Evolutionary conservation across 2,113 vertebrate genomes (phyloP), one percentile per base, ranked within the genome.

Genomic region (Tamias sibiricus): DNA sequence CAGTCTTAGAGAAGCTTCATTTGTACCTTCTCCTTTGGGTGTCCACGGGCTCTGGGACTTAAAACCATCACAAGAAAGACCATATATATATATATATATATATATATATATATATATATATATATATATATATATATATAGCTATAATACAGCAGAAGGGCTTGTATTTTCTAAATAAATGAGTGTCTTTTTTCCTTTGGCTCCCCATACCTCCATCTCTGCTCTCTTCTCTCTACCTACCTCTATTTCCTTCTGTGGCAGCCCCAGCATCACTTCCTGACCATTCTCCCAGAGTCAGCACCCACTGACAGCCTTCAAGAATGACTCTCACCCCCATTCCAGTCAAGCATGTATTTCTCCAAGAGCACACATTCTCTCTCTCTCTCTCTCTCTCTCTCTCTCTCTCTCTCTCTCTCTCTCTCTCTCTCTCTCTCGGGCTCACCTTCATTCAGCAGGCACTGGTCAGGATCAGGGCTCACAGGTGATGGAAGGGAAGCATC

Each of bases 191-290:
- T 54, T 72, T 28, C 54, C 9, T 24, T 83, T 64, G 37, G 40
- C 26, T 72, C 47, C 11, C 47, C 47, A 10, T 79, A 10, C 59
- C 11, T 37, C 9, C 64, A 20, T 66, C 52, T 57, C 4, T 35
- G 17, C 87, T 77, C 6, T 87, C 9, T 7, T 7, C 37, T 59
- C 35, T 64, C 35, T 1, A 20, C 4, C 35, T 1, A 20, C 4
- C 6, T 42, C 6, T 32, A 19, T 17, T 9, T 0, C 2, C 6
- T 32, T 9, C 54, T 22, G 2, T 2, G 9, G 49, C 13, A 54
- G n/a, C 24, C 28, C 12, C 11, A 4, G 13, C 1, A 74, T 74
- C 40, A 13, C 42, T 82, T 76, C 40, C 52, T 40, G 9, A 83
- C 24, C 49, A 85, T 47, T 62, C 42, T 74, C 24, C 20, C 49